These are phyloP conservation scores for Thalassaphorura encarpata DNA, from an alignment of 1,140 invertebrate genomes.

Conservation along the genomic window DNA sequence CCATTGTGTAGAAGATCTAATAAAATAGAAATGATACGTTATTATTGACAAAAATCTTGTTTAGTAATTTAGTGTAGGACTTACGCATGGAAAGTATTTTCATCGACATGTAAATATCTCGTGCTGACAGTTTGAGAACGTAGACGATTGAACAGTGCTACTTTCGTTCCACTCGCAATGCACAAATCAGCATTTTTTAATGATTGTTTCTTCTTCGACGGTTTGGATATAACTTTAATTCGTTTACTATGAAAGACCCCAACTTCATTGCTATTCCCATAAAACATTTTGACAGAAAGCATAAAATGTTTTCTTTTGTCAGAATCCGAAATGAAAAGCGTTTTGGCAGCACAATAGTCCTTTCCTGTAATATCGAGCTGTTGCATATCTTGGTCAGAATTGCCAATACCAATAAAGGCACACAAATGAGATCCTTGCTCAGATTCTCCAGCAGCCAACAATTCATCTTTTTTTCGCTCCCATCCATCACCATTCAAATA, in stretches of 20 bases:
- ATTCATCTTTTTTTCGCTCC: constrained; percentile 46
- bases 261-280: constrained; percentile 52
- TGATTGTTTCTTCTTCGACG: constrained; percentile 62
- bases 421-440: constrained; percentile 46
- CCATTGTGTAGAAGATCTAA: constrained; percentile 57
- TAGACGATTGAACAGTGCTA: constrained; percentile 58
- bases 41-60: too few relatives aligned
- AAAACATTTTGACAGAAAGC: constrained; percentile 57
- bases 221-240: constrained; percentile 63
- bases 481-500: constrained; percentile 57
- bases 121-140: constrained; percentile 60
- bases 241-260: constrained; percentile 54
- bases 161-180: constrained; percentile 57
- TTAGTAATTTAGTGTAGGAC: too few relatives aligned
- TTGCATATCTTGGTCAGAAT: constrained; percentile 56
- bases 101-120: constrained; percentile 57
- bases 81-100: constrained; percentile 58
- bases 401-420: constrained; percentile 58
- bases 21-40: too few relatives aligned
- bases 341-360: constrained; percentile 60
- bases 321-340: constrained; percentile 57
- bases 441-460: constrained; percentile 39
- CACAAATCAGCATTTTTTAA: constrained; percentile 61
- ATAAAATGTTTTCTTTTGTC: constrained; percentile 63
- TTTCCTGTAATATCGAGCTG: constrained; percentile 56